Evolutionary conservation across 2,113 vertebrate genomes (phyloP).

Genomic region (Psittacula cyanocephala): DNA sequence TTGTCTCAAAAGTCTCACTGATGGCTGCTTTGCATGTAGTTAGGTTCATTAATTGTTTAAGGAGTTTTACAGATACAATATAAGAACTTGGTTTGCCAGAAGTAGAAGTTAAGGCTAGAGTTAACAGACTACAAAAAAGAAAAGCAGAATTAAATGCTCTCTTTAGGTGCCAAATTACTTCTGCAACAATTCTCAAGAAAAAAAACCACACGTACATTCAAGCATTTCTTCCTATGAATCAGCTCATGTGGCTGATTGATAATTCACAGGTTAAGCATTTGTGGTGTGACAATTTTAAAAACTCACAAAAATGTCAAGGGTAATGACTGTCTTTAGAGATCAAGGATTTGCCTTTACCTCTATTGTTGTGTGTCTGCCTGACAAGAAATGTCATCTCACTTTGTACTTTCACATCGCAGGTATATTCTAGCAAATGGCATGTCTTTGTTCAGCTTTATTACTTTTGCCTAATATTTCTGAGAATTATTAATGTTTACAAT

Average conservation of each 20-base stretch:
- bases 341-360: not conserved
- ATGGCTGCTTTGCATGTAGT: not conserved
- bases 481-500: not conserved
- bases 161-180: not conserved
- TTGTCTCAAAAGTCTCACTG: not conserved
- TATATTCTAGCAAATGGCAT: not conserved
- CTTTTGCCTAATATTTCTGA: not conserved
- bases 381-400: not conserved
- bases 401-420: not conserved
- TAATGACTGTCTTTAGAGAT: not conserved
- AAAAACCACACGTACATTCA: not conserved
- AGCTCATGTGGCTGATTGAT: not conserved
- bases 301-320: not conserved
- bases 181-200: not conserved
- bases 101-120: not conserved
- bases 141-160: not conserved
- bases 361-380: not conserved
- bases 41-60: not conserved
- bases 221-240: not conserved
- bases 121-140: not conserved
- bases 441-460: not conserved
- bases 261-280: not conserved
- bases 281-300: not conserved
- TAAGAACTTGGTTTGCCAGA: not conserved
- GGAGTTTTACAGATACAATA: not conserved